Conservation (phyloP, 2,888 invertebrate genomes). For the Megamerina dolium region DNA sequence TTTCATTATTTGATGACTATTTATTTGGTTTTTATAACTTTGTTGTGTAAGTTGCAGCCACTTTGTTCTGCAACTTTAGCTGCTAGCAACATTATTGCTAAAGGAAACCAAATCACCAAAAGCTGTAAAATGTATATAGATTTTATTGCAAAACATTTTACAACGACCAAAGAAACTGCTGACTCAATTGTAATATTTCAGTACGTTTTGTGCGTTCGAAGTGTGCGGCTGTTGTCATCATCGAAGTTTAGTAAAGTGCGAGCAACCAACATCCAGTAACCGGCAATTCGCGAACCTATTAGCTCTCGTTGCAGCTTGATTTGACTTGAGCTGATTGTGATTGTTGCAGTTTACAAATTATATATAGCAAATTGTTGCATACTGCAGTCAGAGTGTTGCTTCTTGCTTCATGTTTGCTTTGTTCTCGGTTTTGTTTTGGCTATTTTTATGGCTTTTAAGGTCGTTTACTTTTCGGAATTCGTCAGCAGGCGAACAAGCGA, state of each 20-base stretch:
- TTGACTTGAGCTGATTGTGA: not conserved
- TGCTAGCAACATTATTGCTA: no score
- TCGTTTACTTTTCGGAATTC: conserved; percentile 46
- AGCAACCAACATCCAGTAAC: no score
- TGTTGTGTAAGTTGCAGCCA: no score
- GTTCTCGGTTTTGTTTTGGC: conserved; percentile 15
- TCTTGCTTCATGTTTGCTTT: conserved; percentile 24
- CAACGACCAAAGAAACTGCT: no score
- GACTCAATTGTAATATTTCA: no score
- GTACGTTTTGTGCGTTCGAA: conserved; percentile 44
- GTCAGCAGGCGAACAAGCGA: conserved; percentile 5
- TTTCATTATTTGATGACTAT: not conserved
- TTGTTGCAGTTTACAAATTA: not conserved
- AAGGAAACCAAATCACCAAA: no score
- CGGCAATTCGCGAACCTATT: no score
- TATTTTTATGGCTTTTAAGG: conserved; percentile 43
- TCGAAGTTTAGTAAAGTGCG: not conserved
- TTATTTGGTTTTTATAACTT: not conserved
- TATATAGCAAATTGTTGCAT: conserved; percentile 26
- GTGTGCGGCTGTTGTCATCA: conserved; percentile 32
- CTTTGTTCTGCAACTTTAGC: no score
- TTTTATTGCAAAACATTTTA: no score
- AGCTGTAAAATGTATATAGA: no score
- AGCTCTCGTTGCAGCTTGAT: no score
- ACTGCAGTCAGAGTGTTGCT: conserved; percentile 6